Base-by-base conservation (phyloP, 2,888 invertebrate species). In the Orchestes rusci region DNA sequence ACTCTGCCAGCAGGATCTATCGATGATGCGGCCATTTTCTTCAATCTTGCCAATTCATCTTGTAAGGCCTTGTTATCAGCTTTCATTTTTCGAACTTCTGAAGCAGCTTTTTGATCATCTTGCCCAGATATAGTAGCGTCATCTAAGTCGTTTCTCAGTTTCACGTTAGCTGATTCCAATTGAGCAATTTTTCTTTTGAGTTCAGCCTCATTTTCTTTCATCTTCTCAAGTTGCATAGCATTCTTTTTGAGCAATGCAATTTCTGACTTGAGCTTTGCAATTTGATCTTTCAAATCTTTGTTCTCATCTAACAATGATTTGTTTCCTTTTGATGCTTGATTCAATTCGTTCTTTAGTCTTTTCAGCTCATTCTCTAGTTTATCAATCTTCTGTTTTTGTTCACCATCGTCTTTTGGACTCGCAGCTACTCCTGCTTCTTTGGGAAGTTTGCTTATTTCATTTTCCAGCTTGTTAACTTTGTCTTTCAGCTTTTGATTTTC, bases 401-500 rank as follows among this genome's bases (percentile, higher is more conserved):
- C 23, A 10, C 7, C 23, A 10, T 23, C 10, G 7, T 23, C 23
- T 7, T 23, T 10, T 23, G 23, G 10, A 23, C n/a, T n/a, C n/a
- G n/a, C n/a, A n/a, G n/a, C n/a, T n/a, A n/a, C n/a, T n/a, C n/a
- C n/a, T n/a, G n/a, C n/a, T n/a, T n/a, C n/a, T n/a, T n/a, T n/a
- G n/a, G n/a, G n/a, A n/a, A n/a, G n/a, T 17, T 50, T 50, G 1
- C 33, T 38, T 16, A 56, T 48, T 38, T 57, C 53, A 15, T 32
- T 39, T 49, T 57, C 54, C 2, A 56, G 45, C 15, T 55, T 37
- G 1, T 34, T 20, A 17, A 53, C 51, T 42, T 45, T 44, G 28
- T 52, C 47, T 38, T 53, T 56, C 32, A 50, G 51, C 28, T 56
- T 56, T 12, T 50, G 43, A 40, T 55, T 57, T 31, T 56, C 56